Base-by-base conservation (phyloP, 2,797 vertebrate species). In the Phoxinus dragarum region DNA sequence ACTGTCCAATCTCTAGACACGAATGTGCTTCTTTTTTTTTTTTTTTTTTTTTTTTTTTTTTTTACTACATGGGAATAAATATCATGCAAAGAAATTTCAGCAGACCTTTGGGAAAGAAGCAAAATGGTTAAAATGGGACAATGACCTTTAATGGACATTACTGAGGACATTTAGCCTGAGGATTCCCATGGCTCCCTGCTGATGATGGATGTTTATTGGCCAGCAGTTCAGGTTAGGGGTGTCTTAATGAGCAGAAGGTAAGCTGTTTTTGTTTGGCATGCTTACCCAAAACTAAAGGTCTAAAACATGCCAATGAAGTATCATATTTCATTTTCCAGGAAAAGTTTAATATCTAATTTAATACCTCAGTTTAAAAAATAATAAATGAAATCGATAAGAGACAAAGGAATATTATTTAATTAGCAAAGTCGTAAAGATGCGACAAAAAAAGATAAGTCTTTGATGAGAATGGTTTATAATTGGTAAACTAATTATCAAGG, bases 81-180 rank as follows among this genome's bases (percentile, higher is more conserved):
- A 67, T 68, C 31, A 31, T 23, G 49, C 64, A 84, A 68, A 36
- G 8, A 75, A 52, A 52, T 21, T 16, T 42, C n/a, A 47, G 34
- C 23, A 31, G 21, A 81, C 40, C 40, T 17, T 40, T 40, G 61
- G 67, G 61, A 84, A 85, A 74, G 67, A 56, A 69, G 59, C 38
- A 7, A 12, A 82, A 34, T 1, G 4, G 34, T 67, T 56, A 82
- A 86, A 79, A 85, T 47, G 44, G 21, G 54, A 76, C 42, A 36
- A 56, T 36, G 40, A 81, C 68, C 74, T 89, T 88, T 89, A 68
- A 49, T 64, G 68, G 67, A 23, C 36, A 73, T 75, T 64, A 49
- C 78, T 68, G 36, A 64, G 16, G 59, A 56, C 73, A 77, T 42
- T 27, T 81, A 69, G 71, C 54, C 64, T 2, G 38, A 40, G 67